Percentiles rank a stretch among this genome's conserved stretches.
Evolutionary conservation across 1,140 invertebrate species (phyloP).

Genomic region (Penaeus japonicus): DNA sequence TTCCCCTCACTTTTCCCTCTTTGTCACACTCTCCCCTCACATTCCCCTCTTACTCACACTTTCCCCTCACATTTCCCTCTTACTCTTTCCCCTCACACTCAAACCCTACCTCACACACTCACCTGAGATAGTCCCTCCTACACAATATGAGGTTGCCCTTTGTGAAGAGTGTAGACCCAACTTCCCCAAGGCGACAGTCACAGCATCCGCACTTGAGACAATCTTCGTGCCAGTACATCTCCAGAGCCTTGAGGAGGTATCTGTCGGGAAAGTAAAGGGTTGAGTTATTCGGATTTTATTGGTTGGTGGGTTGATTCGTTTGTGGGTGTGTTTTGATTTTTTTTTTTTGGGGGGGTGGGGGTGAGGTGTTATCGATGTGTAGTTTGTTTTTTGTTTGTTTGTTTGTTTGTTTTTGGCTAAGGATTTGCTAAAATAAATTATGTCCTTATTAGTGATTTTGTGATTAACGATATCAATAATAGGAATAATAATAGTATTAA

Average conservation of each 20-base stretch:
- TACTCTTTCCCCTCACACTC: too few species aligned
- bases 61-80: too few species aligned
- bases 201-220: conserved; percentile 94
- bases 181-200: conserved; percentile 89
- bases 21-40: too few species aligned
- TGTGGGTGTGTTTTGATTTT: background rate
- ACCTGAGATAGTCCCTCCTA: conserved; percentile 94
- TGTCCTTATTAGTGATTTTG: background rate
- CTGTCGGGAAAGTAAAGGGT: conserved; percentile 60
- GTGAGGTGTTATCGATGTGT: too few species aligned
- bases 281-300: background rate
- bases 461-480: background rate
- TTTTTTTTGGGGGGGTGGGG: too few species aligned
- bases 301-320: background rate
- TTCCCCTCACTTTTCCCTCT: too few species aligned
- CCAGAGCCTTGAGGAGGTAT: conserved; percentile 64
- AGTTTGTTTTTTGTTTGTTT: too few species aligned
- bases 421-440: too few species aligned
- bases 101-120: too few species aligned
- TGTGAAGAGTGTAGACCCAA: conserved; percentile 89
- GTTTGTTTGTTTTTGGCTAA: too few species aligned
- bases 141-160: conserved; percentile 93
- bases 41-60: too few species aligned
- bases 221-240: conserved; percentile 94
- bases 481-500: too few species aligned